Evolutionary conservation across 2,888 invertebrate genomes (phyloP).

Genomic region (Crematogaster levior): DNA sequence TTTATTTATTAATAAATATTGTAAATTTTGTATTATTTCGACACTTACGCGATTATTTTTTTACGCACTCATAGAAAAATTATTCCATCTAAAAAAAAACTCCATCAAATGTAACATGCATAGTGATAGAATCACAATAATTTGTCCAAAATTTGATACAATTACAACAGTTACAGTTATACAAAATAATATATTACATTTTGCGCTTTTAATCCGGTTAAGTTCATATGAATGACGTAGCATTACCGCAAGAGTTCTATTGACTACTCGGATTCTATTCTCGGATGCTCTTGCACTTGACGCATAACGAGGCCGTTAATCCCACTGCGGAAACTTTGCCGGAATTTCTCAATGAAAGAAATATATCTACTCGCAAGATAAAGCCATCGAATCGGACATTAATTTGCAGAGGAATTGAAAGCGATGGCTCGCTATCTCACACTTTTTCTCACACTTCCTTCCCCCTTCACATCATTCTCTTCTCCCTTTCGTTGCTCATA

Average conservation of each 20-base stretch:
- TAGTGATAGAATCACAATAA: not conserved
- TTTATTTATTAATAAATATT: not conserved
- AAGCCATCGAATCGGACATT: slow-evolving; percentile 49
- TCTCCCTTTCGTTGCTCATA: slow-evolving; percentile 26
- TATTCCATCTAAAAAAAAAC: not conserved
- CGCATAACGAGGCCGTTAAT: slow-evolving; percentile 48
- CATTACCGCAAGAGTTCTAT: slow-evolving; percentile 21
- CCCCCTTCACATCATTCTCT: slow-evolving; percentile 2
- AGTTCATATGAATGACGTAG: not conserved
- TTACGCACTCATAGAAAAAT: not conserved
- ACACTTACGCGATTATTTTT: not conserved
- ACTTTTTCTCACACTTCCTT: slow-evolving; percentile 29
- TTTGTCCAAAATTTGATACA: not conserved
- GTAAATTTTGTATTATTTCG: not conserved
- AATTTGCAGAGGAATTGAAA: slow-evolving; percentile 47
- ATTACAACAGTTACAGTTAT: not conserved
- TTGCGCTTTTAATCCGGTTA: not conserved
- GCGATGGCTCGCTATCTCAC: slow-evolving; percentile 36
- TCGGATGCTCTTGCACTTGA: slow-evolving; percentile 21
- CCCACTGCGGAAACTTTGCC: slow-evolving; percentile 26
- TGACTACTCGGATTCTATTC: slow-evolving; percentile 16
- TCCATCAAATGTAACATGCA: not conserved
- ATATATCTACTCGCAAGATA: slow-evolving; percentile 44
- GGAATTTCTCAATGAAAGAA: slow-evolving; percentile 45
- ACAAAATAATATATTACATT: not conserved